Evolutionary conservation across 2,113 vertebrate genomes (phyloP).

Genomic region (Daboia siamensis): DNA sequence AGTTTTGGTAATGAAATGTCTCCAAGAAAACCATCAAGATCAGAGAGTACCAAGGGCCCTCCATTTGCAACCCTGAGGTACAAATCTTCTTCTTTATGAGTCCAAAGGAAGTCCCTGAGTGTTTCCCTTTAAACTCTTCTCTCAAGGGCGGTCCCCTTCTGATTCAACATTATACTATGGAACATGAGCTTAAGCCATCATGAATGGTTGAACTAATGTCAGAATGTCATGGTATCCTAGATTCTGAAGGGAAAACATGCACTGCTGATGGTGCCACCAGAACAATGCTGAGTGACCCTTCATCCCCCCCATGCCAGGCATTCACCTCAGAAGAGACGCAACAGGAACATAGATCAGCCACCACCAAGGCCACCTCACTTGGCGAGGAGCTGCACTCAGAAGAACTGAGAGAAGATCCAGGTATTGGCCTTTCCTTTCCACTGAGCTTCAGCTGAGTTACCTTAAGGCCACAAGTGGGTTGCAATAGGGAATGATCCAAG

Average conservation of each 20-base stretch:
- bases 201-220: slow-evolving; percentile 6
- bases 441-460: not conserved
- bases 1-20: not conserved
- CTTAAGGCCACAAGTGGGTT: not conserved
- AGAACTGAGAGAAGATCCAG: slow-evolving; percentile 64
- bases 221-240: slow-evolving; percentile 57
- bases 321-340: slow-evolving; percentile 53
- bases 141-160: not conserved
- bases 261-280: slow-evolving; percentile 46
- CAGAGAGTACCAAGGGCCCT: not conserved
- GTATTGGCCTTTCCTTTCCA: slow-evolving; percentile 51
- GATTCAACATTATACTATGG: not conserved
- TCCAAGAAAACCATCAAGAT: not conserved
- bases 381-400: slow-evolving; percentile 59
- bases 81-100: not conserved
- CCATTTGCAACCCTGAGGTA: not conserved
- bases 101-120: not conserved
- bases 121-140: not conserved
- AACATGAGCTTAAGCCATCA: slow-evolving; percentile 8
- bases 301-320: slow-evolving; percentile 57
- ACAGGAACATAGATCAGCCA: slow-evolving; percentile 47
- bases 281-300: slow-evolving; percentile 49
- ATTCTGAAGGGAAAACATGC: slow-evolving; percentile 66
- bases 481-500: not conserved
- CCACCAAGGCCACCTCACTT: slow-evolving; percentile 36